These are phyloP conservation scores for Nycticebus coucang DNA, from an alignment of 2,113 vertebrate genomes.

Conservation along the genomic window DNA sequence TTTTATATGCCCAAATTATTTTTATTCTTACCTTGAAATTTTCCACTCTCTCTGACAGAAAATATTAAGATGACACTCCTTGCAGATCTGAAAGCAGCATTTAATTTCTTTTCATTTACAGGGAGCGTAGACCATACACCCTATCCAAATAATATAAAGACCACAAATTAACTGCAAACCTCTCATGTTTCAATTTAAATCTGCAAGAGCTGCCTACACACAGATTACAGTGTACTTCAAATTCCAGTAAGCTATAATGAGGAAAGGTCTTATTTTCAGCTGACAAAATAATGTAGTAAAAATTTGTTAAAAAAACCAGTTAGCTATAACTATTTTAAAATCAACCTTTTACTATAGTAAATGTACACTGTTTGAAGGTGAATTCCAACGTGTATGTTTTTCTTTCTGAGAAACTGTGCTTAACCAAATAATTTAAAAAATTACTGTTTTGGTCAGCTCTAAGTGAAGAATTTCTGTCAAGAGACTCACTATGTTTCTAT, in stretches of 20 bases:
- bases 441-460: neutral
- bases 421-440: neutral
- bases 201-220: neutral
- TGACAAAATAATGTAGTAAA: neutral
- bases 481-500: neutral
- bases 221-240: neutral
- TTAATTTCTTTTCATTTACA: slow-evolving; percentile 99
- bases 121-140: slow-evolving; percentile 99
- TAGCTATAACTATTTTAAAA: neutral
- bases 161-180: neutral
- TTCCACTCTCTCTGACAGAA: slow-evolving; percentile 98
- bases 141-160: slow-evolving; percentile 78
- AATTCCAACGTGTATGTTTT: neutral
- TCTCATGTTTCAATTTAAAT: neutral
- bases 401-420: neutral
- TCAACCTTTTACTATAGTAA: neutral
- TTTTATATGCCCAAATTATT: slow-evolving; percentile 40
- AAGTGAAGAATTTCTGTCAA: neutral
- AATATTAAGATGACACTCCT: slow-evolving; percentile 97
- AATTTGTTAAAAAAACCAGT: neutral
- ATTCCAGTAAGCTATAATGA: slow-evolving; percentile 30
- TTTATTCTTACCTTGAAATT: slow-evolving; percentile 95
- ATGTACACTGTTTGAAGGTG: neutral
- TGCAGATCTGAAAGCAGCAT: slow-evolving; percentile 94
- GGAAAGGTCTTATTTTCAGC: neutral